Percentiles rank a stretch among this genome's conserved stretches.
Conservation (phyloP, 2,113 vertebrate species). For the Pseudopipra pipra region DNA sequence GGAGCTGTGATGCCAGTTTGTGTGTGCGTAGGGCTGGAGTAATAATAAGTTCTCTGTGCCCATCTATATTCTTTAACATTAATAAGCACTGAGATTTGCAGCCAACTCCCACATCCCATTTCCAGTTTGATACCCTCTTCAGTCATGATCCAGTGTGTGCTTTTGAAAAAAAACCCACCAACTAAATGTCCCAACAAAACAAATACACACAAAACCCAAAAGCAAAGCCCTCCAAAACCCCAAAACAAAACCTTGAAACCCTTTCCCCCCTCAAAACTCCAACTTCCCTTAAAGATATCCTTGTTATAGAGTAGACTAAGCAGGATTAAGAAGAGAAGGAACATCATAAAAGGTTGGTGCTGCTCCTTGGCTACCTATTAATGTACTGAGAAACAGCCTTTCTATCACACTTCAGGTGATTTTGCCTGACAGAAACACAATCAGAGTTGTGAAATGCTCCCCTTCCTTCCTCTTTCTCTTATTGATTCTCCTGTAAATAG, state of each 20-base stretch:
- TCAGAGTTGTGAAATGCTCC: not conserved
- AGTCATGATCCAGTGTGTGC: not conserved
- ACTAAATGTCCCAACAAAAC: not conserved
- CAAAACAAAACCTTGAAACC: accelerated
- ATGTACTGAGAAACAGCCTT: not conserved
- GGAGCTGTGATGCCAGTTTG: not conserved
- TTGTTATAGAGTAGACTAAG: not conserved
- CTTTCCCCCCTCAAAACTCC: no score
- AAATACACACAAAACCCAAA: not conserved
- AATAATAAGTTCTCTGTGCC: not conserved
- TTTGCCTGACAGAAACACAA: not conserved
- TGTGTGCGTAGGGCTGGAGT: not conserved
- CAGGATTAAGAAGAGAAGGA: not conserved
- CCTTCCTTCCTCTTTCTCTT: not conserved
- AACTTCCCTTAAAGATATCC: not conserved
- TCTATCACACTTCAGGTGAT: not conserved
- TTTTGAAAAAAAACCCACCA: not conserved
- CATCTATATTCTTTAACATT: not conserved
- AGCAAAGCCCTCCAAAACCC: accelerated
- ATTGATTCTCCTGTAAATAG: not conserved
- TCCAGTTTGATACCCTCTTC: not conserved
- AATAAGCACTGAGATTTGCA: not conserved
- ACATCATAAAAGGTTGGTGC: not conserved
- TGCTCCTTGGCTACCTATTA: not conserved
- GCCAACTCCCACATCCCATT: not conserved